Conservation (phyloP, 2,888 invertebrate genomes). For the Orthosia gothica region DNA sequence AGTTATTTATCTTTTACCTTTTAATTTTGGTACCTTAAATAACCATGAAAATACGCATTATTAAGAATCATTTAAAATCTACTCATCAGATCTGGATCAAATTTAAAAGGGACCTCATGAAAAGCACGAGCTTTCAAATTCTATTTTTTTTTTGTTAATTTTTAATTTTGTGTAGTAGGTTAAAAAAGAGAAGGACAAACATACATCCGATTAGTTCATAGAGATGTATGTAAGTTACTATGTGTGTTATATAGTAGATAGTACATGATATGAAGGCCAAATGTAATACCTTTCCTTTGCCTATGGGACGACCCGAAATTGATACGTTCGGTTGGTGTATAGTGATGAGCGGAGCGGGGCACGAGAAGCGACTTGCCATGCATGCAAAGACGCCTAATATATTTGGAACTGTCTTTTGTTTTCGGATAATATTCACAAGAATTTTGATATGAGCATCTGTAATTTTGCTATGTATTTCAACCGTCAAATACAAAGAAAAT, state of each 20-base stretch:
- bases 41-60: no score
- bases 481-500: no score
- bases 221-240: constrained; percentile 48
- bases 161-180: no score
- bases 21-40: no score
- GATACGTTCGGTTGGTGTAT: constrained; percentile 29
- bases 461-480: neutral
- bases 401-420: neutral
- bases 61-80: no score
- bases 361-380: neutral
- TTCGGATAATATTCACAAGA: no score
- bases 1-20: no score
- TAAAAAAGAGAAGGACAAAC: constrained; percentile 6
- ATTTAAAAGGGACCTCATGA: no score
- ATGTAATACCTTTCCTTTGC: constrained; percentile 65
- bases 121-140: no score
- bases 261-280: constrained; percentile 54
- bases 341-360: constrained; percentile 46
- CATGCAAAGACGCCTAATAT: neutral
- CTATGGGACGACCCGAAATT: constrained; percentile 63
- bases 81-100: no score
- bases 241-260: constrained; percentile 50
- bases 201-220: constrained; percentile 52
- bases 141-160: no score
- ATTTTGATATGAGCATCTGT: neutral